Evolutionary conservation across 2,797 vertebrate genomes (phyloP).

Genomic region (Champsocephalus gunnari): DNA sequence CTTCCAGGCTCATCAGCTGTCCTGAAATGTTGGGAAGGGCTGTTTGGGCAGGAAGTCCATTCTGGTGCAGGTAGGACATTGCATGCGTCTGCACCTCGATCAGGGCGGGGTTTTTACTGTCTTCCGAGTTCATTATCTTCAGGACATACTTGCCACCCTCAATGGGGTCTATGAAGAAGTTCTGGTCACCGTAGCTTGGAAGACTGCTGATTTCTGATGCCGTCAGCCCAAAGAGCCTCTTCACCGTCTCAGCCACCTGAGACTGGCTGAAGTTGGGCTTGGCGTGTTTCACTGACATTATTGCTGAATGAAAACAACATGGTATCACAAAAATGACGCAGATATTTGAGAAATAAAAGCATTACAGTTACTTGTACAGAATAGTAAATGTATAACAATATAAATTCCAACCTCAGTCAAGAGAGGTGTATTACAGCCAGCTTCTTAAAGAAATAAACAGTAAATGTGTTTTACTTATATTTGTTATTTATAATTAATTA

Average conservation of each 20-base stretch:
- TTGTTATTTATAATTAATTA: too few species aligned
- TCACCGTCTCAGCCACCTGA: conserved; percentile 81
- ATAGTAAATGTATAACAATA: background rate
- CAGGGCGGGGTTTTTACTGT: conserved; percentile 83
- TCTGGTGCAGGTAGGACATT: conserved; percentile 86
- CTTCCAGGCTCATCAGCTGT: conserved; percentile 82
- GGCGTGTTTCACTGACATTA: conserved; percentile 64
- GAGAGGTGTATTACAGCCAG: background rate
- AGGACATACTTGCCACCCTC: conserved; percentile 85
- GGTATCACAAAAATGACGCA: background rate
- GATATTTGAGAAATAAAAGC: background rate
- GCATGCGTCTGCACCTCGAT: conserved; percentile 85
- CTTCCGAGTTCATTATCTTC: conserved; percentile 89
- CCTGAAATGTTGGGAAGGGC: conserved; percentile 77
- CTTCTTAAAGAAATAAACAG: background rate
- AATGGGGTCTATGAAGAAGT: conserved; percentile 80
- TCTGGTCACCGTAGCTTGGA: conserved; percentile 95
- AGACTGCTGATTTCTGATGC: conserved; percentile 76
- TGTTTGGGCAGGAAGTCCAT: conserved; percentile 88
- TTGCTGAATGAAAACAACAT: conserved; percentile 36
- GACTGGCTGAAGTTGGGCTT: conserved; percentile 84
- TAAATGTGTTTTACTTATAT: background rate
- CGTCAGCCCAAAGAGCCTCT: conserved; percentile 84
- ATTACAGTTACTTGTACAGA: background rate
- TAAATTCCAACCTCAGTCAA: background rate